Conservation (phyloP, 2,113 vertebrate genomes). For the Daubentonia madagascariensis region DNA sequence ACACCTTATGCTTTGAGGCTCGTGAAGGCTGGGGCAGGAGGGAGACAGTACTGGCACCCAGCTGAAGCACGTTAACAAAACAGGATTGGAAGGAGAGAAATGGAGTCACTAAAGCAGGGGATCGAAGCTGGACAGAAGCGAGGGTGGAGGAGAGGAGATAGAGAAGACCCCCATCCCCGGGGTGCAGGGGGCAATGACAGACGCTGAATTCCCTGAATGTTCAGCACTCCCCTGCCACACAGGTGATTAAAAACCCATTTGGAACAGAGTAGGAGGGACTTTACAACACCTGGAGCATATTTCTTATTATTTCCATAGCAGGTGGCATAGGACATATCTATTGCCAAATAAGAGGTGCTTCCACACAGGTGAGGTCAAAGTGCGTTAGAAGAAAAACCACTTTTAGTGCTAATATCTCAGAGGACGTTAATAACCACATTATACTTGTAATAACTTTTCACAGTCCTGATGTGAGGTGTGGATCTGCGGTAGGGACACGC, state of each 20-base stretch:
- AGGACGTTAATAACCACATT: background rate
- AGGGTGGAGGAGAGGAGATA: background rate
- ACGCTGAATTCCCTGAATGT: background rate
- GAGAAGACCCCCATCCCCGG: background rate
- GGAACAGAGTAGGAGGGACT: background rate
- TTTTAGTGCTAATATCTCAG: background rate
- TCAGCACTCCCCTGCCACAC: no score
- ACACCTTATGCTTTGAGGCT: background rate
- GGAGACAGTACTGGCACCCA: background rate
- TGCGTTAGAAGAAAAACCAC: background rate
- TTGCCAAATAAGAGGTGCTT: background rate
- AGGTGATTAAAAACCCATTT: background rate
- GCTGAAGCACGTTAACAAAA: background rate
- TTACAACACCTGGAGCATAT: background rate
- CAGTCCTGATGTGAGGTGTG: background rate
- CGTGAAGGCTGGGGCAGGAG: background rate
- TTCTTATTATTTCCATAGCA: background rate
- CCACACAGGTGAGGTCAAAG: background rate
- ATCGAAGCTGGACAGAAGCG: background rate
- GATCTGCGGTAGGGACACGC: background rate
- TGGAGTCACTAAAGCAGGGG: background rate
- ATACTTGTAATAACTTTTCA: background rate
- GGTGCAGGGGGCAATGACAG: background rate
- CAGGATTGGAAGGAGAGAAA: no score
- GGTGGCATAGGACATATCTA: background rate